A percentile compares a stretch with the other conserved stretches of the same genome.
These are phyloP conservation scores for Cryptoprocta ferox DNA, from an alignment of 2,797 vertebrate genomes.

Conservation along the genomic window DNA sequence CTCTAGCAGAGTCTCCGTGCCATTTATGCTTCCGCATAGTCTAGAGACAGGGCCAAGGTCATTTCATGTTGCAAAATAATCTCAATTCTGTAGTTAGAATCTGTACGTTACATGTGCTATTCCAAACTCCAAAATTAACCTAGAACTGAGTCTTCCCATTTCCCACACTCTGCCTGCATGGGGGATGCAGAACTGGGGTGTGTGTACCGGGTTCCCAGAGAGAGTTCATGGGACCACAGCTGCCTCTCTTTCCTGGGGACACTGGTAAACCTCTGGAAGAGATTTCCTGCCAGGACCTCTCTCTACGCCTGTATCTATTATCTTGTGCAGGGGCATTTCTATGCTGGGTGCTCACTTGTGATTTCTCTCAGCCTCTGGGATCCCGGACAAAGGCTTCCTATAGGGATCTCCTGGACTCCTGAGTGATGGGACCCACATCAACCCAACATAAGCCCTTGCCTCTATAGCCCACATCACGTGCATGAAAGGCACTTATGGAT, in stretches of 20 bases:
- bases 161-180: background rate
- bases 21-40: background rate
- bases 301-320: background rate
- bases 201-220: background rate
- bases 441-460: background rate
- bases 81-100: background rate
- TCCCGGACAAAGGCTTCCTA: background rate
- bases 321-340: background rate
- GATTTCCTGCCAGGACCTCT: background rate
- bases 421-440: background rate
- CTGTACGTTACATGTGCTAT: background rate
- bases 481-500: background rate
- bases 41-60: background rate
- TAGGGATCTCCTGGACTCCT: background rate
- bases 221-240: too few species aligned
- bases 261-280: background rate
- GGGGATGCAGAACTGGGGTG: background rate
- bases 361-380: background rate
- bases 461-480: background rate
- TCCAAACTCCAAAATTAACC: background rate
- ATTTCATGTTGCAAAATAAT: background rate
- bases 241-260: background rate
- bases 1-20: background rate
- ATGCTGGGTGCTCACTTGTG: background rate
- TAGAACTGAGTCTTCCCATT: background rate